These are phyloP conservation scores for Elymnias hypermnestra DNA, from an alignment of 1,140 invertebrate genomes.

Conservation along the genomic window DNA sequence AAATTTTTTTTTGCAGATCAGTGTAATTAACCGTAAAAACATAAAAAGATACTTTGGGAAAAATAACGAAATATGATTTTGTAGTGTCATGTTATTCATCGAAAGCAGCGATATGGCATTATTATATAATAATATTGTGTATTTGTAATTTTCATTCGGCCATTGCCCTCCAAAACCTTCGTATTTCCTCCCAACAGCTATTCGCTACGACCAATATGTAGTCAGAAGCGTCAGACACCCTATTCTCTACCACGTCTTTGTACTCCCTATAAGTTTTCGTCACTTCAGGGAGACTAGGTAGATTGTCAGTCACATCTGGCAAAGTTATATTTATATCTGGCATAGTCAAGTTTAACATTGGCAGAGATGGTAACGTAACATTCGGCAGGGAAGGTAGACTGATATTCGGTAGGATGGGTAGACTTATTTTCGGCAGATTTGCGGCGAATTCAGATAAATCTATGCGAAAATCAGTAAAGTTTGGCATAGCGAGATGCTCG, in stretches of 20 bases:
- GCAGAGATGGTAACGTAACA: neutral
- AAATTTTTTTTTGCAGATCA: no score
- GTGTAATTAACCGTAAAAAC: no score
- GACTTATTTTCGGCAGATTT: slow-evolving; percentile 36
- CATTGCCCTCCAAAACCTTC: slow-evolving; percentile 51
- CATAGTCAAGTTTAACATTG: slow-evolving; percentile 30
- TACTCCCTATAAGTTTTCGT: slow-evolving; percentile 58
- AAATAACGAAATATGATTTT: no score
- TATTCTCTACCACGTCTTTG: slow-evolving; percentile 57
- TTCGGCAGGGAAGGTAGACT: slow-evolving; percentile 32
- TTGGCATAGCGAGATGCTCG: slow-evolving; percentile 56
- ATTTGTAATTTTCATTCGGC: no score
- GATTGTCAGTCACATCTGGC: slow-evolving; percentile 43
- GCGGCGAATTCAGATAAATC: slow-evolving; percentile 47
- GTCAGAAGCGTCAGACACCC: slow-evolving; percentile 54
- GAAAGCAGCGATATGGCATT: no score
- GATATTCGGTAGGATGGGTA: slow-evolving; percentile 48
- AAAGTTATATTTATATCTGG: slow-evolving; percentile 57
- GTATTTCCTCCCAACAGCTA: slow-evolving; percentile 58
- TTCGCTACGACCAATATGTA: slow-evolving; percentile 52
- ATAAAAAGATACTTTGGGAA: no score
- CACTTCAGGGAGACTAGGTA: slow-evolving; percentile 39
- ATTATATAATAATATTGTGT: no score
- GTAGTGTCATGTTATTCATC: no score
- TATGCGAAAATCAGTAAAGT: slow-evolving; percentile 61